Evolutionary conservation across 2,113 vertebrate genomes (phyloP), one percentile per base, ranked within the genome.

Genomic region (Semnopithecus entellus): DNA sequence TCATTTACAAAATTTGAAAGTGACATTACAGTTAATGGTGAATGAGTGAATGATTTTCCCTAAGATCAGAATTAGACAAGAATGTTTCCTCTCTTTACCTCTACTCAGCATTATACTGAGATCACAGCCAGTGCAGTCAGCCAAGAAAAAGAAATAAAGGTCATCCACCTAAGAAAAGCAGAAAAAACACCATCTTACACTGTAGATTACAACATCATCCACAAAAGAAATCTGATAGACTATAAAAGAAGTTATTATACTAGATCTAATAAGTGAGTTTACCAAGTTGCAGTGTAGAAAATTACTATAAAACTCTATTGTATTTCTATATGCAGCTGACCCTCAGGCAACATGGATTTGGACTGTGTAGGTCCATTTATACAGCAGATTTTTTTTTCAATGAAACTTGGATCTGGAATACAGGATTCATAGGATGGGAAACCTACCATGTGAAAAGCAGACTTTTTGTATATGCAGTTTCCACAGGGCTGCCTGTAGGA

Each of bases 21-120:
- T 43, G 22, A 12, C 8, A 1, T 3, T 8, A 20, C 0, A 40
- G 18, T 30, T 27, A 3, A 0, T 32, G 40, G 11, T 8, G 6
- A 76, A n/a, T 18, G 13, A 64, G 1, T 3, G 13, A 81, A 23
- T 38, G 20, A n/a, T 64, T 32, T 43, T 16, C 16, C 23, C 40
- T 30, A 64, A 84, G 7, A 45, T 64, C 27, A 43, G 55, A 57
- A 20, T 14, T 23, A 18, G 45, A 38, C 1, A 38, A 73, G 9
- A 6, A 13, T 23, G 17, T 9, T 88, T 38, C 17, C 27, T 43
- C 11, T 55, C 35, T 83, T 16, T 70, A 6, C 2, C 35, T 9
- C 10, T n/a, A 0, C 5, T 91, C 1, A 13, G 12, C 38, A 18
- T 45, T 68, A 30, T 25, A 5, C 38, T 80, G 38, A 32, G 0